Evolutionary conservation across 2,113 vertebrate species (phyloP).

Genomic region (Prunella himalayana): DNA sequence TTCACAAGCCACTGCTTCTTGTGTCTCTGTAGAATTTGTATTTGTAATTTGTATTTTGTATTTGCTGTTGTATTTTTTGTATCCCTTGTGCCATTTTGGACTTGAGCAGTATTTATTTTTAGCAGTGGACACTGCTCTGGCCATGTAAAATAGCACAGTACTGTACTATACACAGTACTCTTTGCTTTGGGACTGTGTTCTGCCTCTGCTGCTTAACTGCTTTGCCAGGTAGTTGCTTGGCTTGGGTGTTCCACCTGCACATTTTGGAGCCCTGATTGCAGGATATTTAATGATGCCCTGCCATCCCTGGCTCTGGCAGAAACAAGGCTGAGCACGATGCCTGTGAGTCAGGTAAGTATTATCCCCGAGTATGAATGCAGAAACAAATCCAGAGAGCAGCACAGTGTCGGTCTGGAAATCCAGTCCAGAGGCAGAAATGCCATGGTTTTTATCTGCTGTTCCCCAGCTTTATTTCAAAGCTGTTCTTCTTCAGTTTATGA

Average conservation of each 20-base stretch:
- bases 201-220: not conserved
- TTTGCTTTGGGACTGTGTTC: not conserved
- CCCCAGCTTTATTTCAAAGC: not conserved
- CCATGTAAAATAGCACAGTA: not conserved
- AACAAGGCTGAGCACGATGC: accelerated
- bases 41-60: no score
- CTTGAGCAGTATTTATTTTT: no score
- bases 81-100: no score
- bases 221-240: not conserved
- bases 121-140: not conserved
- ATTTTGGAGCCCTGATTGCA: not conserved
- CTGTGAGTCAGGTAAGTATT: not conserved
- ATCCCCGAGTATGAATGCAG: not conserved
- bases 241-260: not conserved
- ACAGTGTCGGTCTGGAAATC: not conserved
- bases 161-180: not conserved
- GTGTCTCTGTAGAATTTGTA: not conserved
- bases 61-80: no score
- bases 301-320: not conserved
- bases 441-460: not conserved
- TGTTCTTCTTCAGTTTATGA: not conserved
- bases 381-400: not conserved
- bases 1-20: not conserved
- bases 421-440: not conserved
- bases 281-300: not conserved